Conservation (phyloP, 2,888 invertebrate species). For the Drosophila ustulata region DNA sequence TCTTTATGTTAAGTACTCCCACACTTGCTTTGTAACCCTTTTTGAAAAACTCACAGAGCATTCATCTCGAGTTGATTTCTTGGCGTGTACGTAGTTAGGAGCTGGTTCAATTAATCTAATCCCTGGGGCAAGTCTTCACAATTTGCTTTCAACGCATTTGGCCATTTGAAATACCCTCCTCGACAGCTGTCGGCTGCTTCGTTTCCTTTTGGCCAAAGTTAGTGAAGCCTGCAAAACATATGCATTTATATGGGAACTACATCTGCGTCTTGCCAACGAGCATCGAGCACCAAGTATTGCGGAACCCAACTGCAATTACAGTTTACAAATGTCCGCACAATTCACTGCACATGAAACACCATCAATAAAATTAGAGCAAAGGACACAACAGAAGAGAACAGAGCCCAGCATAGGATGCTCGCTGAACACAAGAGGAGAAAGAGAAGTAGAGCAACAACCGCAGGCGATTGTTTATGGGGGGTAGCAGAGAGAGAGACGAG, state of each 20-base stretch:
- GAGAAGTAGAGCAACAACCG: conserved; percentile 21
- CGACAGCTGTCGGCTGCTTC: conserved; percentile 33
- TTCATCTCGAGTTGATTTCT: conserved; percentile 49
- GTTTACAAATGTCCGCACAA: conserved; percentile 70
- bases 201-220: conserved; percentile 50
- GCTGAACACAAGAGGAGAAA: background rate
- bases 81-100: conserved; percentile 34
- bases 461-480: conserved; percentile 59
- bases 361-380: conserved; percentile 74
- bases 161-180: conserved; percentile 9
- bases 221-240: conserved; percentile 60
- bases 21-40: background rate
- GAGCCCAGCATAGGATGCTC: conserved; percentile 2
- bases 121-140: conserved; percentile 29
- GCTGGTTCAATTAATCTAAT: conserved; percentile 48
- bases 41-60: conserved; percentile 16
- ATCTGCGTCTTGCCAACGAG: conserved; percentile 39
- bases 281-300: conserved; percentile 14
- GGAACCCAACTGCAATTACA: conserved; percentile 69
- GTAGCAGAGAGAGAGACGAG: conserved; percentile 17
- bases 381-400: conserved; percentile 44
- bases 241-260: conserved; percentile 57
- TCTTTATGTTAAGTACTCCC: background rate
- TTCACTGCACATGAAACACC: conserved; percentile 74
- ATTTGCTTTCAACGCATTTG: conserved; percentile 37